phyloP scores from a whole-genome alignment of 2,113 vertebrate genomes.

The Tyto alba region DNA sequence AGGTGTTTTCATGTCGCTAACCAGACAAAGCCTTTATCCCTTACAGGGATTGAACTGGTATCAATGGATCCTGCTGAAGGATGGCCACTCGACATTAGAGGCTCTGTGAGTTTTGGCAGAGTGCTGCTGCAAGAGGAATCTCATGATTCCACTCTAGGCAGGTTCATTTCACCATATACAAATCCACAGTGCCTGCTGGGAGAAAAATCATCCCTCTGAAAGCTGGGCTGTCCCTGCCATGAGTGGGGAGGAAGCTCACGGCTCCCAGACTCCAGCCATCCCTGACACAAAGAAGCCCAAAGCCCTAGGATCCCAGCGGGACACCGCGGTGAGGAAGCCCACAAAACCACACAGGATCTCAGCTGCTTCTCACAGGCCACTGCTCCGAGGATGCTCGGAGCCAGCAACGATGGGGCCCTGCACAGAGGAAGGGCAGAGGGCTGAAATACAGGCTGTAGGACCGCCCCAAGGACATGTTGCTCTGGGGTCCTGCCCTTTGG shows the following conservation, averaged over 20 bases:
- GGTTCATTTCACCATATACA: neutral
- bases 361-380: neutral
- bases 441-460: neutral
- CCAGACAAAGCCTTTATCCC: neutral
- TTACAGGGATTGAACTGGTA: neutral
- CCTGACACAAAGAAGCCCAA: neutral
- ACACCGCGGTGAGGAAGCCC: neutral
- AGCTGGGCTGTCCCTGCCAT: neutral
- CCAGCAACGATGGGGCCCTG: neutral
- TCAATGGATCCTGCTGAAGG: neutral
- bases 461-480: neutral
- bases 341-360: neutral
- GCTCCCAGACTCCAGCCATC: neutral
- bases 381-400: too few species aligned
- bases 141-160: neutral
- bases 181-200: neutral
- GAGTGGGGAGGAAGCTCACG: neutral
- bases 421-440: neutral
- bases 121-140: neutral
- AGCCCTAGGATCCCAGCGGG: neutral
- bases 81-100: neutral
- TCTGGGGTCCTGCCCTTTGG: neutral
- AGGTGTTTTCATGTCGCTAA: neutral
- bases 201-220: neutral
- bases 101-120: neutral